Evolutionary conservation across 2,888 invertebrate genomes (phyloP).

Genomic region (Ophion ellenae): DNA sequence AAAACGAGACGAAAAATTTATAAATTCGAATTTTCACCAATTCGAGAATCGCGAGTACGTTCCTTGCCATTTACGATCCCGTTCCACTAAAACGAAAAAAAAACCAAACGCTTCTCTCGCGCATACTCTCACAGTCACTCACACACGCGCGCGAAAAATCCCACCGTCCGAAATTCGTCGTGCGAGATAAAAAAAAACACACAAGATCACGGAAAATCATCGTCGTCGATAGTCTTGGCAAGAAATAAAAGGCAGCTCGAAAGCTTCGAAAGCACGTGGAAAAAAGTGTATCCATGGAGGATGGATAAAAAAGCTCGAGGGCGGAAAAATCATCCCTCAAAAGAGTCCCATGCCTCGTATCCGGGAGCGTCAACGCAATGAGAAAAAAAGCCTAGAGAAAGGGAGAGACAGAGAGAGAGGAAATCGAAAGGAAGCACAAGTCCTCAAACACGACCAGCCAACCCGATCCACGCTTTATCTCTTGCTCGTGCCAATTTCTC

Average conservation of each 20-base stretch:
- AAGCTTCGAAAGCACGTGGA: constrained; percentile 35
- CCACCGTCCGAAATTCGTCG: constrained; percentile 59
- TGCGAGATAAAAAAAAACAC: constrained; percentile 53
- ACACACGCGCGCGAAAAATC: constrained; percentile 54
- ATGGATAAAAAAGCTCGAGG: constrained; percentile 14
- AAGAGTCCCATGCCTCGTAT: constrained; percentile 48
- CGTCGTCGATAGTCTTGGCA: constrained; percentile 55
- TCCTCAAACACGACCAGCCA: constrained; percentile 37
- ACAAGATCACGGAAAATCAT: constrained; percentile 45
- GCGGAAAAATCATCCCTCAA: constrained; percentile 44
- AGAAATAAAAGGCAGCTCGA: constrained; percentile 22
- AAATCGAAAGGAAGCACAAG: constrained; percentile 29
- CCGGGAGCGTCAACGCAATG: constrained; percentile 37
- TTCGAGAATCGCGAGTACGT: constrained; percentile 53
- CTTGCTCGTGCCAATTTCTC: constrained; percentile 57
- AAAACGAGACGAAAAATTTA: background rate
- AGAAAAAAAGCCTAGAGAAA: constrained; percentile 14
- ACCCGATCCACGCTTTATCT: constrained; percentile 58
- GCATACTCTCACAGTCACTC: background rate
- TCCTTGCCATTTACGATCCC: constrained; percentile 35
- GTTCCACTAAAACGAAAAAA: constrained; percentile 3
- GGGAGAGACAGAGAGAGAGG: constrained; percentile 17
- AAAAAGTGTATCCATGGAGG: constrained; percentile 2
- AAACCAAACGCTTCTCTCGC: background rate
- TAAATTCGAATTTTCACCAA: constrained; percentile 9